phyloP scores from a whole-genome alignment of 1,140 invertebrate genomes.

The Drosophila melanogaster region DNA sequence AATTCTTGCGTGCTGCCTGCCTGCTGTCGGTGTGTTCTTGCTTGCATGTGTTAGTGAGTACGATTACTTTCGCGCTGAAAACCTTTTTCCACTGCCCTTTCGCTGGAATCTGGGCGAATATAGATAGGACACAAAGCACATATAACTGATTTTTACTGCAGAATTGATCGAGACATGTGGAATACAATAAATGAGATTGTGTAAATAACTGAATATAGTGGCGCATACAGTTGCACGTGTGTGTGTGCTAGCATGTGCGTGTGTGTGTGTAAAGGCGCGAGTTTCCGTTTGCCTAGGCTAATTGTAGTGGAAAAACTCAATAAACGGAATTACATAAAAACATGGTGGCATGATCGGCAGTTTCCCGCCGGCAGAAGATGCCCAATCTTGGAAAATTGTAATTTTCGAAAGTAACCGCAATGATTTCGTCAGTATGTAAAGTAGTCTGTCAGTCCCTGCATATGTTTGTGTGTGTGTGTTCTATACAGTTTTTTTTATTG shows the following conservation, averaged over 20 bases:
- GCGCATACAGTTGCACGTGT: slow-evolving; percentile 52
- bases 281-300: slow-evolving; percentile 40
- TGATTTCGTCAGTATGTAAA: slow-evolving; percentile 71
- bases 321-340: slow-evolving; percentile 74
- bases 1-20: slow-evolving; percentile 76
- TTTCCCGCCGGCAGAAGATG: slow-evolving; percentile 12
- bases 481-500: slow-evolving; percentile 73
- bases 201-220: slow-evolving; percentile 80
- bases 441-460: slow-evolving; percentile 37
- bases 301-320: slow-evolving; percentile 68
- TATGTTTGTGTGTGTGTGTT: slow-evolving; percentile 33
- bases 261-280: slow-evolving; percentile 66
- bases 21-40: slow-evolving; percentile 38
- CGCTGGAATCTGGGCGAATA: slow-evolving; percentile 11
- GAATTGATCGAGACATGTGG: slow-evolving; percentile 32
- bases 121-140: slow-evolving; percentile 12
- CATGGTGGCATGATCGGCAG: slow-evolving; percentile 20
- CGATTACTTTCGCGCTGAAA: slow-evolving; percentile 74
- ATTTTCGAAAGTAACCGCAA: slow-evolving; percentile 43
- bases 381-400: slow-evolving; percentile 36
- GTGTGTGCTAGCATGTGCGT: slow-evolving; percentile 10
- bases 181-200: slow-evolving; percentile 55
- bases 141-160: slow-evolving; percentile 28
- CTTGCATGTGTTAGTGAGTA: slow-evolving; percentile 30
- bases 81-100: slow-evolving; percentile 63